Evolutionary conservation across 1,140 invertebrate genomes (phyloP).

Genomic region (Drusus annulatus): DNA sequence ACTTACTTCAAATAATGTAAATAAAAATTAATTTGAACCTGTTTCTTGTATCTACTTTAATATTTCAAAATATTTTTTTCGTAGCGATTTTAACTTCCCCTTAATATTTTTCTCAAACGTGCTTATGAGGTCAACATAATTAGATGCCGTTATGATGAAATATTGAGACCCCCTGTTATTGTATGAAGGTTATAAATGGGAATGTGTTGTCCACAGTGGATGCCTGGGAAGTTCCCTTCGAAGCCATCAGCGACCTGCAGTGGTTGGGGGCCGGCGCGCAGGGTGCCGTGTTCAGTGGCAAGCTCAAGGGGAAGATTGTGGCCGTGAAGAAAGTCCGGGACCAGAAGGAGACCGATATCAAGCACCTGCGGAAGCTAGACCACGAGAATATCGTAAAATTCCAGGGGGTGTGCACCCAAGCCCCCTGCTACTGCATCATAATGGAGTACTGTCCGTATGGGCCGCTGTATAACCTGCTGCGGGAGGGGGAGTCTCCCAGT

Average conservation of each 20-base stretch:
- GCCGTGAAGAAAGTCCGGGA: slow-evolving; percentile 98
- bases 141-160: too few relatives aligned
- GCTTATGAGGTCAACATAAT: too few relatives aligned
- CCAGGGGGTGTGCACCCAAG: slow-evolving; percentile 93
- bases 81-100: too few relatives aligned
- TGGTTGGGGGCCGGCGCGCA: slow-evolving; percentile 97
- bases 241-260: slow-evolving; percentile 90
- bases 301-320: slow-evolving; percentile 86
- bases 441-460: slow-evolving; percentile 99
- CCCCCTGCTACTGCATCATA: slow-evolving; percentile 95
- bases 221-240: slow-evolving; percentile 96
- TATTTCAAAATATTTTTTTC: too few relatives aligned
- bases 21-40: too few relatives aligned
- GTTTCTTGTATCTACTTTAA: too few relatives aligned
- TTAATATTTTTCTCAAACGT: too few relatives aligned
- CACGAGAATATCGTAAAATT: slow-evolving; percentile 98
- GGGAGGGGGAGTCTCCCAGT: slow-evolving; percentile 82
- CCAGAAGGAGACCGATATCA: slow-evolving; percentile 94
- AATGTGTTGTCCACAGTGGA: slow-evolving; percentile 70
- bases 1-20: too few relatives aligned
- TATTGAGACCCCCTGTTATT: too few relatives aligned
- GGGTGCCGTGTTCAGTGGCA: slow-evolving; percentile 95
- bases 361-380: slow-evolving; percentile 93
- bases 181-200: too few relatives aligned
- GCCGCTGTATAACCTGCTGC: slow-evolving; percentile 92